phyloP scores from a whole-genome alignment of 2,888 invertebrate genomes.

The Tenthredo notha region DNA sequence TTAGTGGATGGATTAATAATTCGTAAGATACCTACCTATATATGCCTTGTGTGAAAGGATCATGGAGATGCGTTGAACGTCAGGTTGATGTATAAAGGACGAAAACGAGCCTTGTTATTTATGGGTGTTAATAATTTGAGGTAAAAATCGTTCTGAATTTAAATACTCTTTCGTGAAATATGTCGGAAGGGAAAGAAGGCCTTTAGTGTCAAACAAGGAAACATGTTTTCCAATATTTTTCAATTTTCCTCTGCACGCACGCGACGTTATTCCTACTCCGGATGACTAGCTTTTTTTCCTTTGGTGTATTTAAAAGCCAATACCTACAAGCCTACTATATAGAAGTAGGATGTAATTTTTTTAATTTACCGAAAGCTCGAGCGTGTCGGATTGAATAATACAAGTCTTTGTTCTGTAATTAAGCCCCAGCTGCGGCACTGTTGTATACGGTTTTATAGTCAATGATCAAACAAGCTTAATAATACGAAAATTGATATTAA shows the following conservation, averaged over 20 bases:
- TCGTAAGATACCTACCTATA: background rate
- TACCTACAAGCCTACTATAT: background rate
- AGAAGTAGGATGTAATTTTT: background rate
- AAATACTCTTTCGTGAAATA: background rate
- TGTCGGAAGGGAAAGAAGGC: background rate
- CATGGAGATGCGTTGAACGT: background rate
- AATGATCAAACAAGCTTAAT: conserved; percentile 13
- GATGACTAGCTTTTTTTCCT: background rate
- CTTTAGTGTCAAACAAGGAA: conserved; percentile 24
- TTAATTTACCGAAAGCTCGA: background rate
- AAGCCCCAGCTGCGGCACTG: background rate
- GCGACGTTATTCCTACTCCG: background rate
- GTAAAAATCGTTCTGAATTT: background rate
- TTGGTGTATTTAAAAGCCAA: conserved; percentile 17
- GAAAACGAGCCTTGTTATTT: background rate
- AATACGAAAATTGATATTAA: conserved; percentile 2
- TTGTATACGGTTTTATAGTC: background rate
- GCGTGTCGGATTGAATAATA: conserved; percentile 33
- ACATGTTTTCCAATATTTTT: conserved; percentile 45
- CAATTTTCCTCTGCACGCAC: background rate
- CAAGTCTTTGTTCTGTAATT: conserved; percentile 34
- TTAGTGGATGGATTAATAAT: background rate
- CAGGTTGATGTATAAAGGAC: background rate
- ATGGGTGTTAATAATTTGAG: background rate
- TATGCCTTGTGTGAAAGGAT: background rate